Conservation (phyloP, 2,113 vertebrate species). For the Cyrtonyx montezumae region DNA sequence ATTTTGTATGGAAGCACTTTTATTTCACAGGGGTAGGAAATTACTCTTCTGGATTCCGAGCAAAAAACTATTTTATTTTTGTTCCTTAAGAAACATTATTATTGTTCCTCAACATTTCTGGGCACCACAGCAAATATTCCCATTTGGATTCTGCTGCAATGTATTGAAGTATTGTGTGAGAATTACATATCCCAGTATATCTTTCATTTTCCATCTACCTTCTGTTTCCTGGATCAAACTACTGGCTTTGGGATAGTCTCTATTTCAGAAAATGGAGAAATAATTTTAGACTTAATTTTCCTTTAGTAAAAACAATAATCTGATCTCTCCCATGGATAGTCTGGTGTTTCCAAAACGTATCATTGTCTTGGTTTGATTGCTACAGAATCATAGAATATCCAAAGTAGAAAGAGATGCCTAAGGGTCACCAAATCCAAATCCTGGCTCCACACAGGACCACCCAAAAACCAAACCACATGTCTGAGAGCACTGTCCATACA, state of each 20-base stretch:
- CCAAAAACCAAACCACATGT: too few relatives aligned
- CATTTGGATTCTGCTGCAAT: background rate
- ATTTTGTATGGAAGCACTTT: background rate
- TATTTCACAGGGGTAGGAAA: background rate
- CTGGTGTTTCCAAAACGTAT: background rate
- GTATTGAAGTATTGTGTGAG: background rate
- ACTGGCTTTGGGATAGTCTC: background rate
- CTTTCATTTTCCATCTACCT: background rate
- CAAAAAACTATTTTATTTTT: background rate
- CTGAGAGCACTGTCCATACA: too few relatives aligned
- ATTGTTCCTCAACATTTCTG: background rate
- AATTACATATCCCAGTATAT: background rate
- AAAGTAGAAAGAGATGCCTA: too few relatives aligned
- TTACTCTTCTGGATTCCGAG: background rate
- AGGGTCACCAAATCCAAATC: too few relatives aligned
- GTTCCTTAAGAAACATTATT: background rate
- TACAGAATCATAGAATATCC: background rate
- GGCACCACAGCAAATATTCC: background rate
- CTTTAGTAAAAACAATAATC: background rate
- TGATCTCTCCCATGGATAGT: background rate
- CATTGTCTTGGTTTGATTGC: background rate
- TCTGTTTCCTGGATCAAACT: background rate
- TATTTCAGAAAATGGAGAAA: background rate
- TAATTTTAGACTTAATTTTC: background rate
- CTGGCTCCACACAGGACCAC: too few relatives aligned